Base-by-base conservation (phyloP, 2,888 invertebrate genomes). In the Lissocephala sabroskyi region DNA sequence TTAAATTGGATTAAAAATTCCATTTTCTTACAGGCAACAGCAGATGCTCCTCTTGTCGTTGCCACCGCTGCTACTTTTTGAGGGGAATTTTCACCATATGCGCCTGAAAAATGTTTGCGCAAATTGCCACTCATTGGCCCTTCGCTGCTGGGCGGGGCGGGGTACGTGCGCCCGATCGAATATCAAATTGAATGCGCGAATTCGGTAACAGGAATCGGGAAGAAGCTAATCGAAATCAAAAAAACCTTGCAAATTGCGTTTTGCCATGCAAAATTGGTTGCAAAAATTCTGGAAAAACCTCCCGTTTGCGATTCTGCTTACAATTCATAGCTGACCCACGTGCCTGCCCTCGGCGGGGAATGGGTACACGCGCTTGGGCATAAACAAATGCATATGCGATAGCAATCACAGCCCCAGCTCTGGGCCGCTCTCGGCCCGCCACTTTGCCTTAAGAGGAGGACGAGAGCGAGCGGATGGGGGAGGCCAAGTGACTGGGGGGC, bases 1-100 rank as follows among this genome's bases (percentile, higher is more conserved):
- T 76, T 79, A 74, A 65, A 60, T 58, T 62, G 65, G 67, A 76
- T 79, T 76, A 76, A 76, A 74, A 79, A 76, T 77, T 74, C 79
- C 62, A 76, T 79, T 77, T 76, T 58, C 56, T 52, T 53, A 46
- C 48, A 62, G 57, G 66, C 56, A 43, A 41, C 42, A 52, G 18
- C 32, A 59, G 56, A 39, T 51, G 52, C 45, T 45, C 35, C 40
- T 41, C 13, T 23, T 55, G 53, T 46, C 52, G 11, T 5, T 33
- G 1, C 17, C 14, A 1, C 26, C 1, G 5, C 10, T 41, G n/a
- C 11, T 30, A 17, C 11, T 30, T 32, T 41, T 39, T 39, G 17
- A 13, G 32, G 4, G 35, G 13, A 35, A n/a, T 35, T 35, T 35
- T 13, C 10, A 55, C 65, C 65, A 65, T 49, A 62, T 63, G 65